These are phyloP conservation scores for Oxystoma pomonae DNA, from an alignment of 2,888 invertebrate species.

Conservation along the genomic window DNA sequence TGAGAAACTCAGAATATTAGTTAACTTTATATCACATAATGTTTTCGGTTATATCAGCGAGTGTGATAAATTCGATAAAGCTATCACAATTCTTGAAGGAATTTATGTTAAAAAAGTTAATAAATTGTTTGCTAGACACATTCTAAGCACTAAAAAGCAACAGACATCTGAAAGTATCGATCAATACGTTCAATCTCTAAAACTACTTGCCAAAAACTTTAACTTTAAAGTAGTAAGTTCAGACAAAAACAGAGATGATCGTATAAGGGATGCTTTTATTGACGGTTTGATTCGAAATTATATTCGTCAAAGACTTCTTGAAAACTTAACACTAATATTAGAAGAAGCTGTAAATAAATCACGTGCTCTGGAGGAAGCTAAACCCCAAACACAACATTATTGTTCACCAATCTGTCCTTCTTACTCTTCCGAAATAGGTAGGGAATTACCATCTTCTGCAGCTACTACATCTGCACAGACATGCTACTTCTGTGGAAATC, in stretches of 20 bases:
- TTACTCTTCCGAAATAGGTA: too few relatives aligned
- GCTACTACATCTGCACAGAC: too few relatives aligned
- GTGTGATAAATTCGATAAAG: neutral
- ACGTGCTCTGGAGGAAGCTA: neutral
- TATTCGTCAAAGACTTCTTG: neutral
- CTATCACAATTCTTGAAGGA: neutral
- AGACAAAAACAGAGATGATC: too few relatives aligned
- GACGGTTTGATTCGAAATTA: neutral
- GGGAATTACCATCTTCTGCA: too few relatives aligned
- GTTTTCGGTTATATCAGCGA: neutral
- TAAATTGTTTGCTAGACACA: neutral
- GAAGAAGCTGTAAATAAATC: neutral
- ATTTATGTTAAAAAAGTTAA: neutral
- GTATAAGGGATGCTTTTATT: too few relatives aligned
- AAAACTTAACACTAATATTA: neutral
- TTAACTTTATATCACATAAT: neutral
- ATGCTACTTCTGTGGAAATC: too few relatives aligned
- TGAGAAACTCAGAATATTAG: neutral
- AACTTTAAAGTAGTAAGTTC: too few relatives aligned
- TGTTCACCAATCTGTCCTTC: too few relatives aligned
- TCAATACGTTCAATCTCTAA: neutral
- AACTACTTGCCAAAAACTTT: too few relatives aligned
- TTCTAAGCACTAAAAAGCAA: neutral
- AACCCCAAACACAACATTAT: neutral
- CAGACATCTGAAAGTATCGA: neutral